Conservation (phyloP, 2,113 vertebrate species). For the Nasalis larvatus region DNA sequence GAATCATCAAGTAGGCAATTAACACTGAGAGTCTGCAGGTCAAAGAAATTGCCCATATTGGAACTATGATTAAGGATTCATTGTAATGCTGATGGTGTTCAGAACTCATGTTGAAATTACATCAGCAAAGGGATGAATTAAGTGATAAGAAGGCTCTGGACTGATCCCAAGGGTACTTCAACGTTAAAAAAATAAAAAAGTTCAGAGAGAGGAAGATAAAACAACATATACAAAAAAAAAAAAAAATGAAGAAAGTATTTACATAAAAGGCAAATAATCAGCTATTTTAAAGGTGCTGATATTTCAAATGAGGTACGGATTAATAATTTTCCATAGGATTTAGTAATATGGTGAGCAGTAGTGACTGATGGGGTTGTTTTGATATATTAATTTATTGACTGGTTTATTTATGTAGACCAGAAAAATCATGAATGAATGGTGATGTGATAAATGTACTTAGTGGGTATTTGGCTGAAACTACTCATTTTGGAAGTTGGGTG, state of each 20-base stretch:
- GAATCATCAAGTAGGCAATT: constrained; percentile 9
- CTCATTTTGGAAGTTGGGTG: not conserved
- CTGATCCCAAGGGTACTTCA: not conserved
- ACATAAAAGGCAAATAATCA: not conserved
- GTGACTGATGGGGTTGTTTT: not conserved
- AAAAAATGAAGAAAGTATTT: constrained; percentile 20
- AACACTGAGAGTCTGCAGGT: constrained; percentile 1
- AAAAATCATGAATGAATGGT: not conserved
- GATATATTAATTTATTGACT: not conserved
- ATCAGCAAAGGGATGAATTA: not conserved
- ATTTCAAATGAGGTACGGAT: constrained; percentile 4
- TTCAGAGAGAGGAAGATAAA: not conserved
- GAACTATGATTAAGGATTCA: not conserved
- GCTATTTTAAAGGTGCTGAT: not conserved
- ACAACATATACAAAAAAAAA: not conserved
- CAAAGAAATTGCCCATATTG: not conserved
- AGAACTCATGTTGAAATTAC: not conserved
- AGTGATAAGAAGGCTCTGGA: not conserved
- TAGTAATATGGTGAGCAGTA: not conserved
- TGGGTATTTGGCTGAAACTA: not conserved
- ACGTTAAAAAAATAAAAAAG: not conserved
- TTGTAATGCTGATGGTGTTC: not conserved
- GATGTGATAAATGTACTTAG: not conserved
- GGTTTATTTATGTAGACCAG: not conserved
- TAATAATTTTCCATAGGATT: not conserved